Percentiles rank a stretch among this genome's conserved stretches.
These are phyloP conservation scores for Trichoplusia ni DNA, from an alignment of 1,140 invertebrate species.

Conservation along the genomic window DNA sequence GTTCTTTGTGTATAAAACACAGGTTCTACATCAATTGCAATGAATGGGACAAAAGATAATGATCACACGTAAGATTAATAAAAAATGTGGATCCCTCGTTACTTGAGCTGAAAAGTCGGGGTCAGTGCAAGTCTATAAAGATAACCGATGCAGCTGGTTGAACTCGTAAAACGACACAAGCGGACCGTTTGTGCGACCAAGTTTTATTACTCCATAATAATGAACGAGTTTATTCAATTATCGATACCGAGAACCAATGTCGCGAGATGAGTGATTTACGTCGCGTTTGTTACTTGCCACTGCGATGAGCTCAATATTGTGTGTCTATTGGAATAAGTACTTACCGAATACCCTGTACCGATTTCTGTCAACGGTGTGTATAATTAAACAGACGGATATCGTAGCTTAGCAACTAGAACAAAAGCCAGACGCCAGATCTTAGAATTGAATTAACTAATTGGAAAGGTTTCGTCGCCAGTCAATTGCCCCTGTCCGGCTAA, in stretches of 20 bases:
- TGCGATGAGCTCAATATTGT: constrained; percentile 43
- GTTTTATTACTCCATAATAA: constrained; percentile 74
- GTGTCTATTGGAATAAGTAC: constrained; percentile 5
- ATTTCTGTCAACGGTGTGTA: not conserved
- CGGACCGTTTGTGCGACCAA: constrained; percentile 61
- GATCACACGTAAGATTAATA: constrained; percentile 2
- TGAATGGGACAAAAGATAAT: not conserved
- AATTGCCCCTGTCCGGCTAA: constrained; percentile 59
- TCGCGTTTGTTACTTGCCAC: constrained; percentile 33
- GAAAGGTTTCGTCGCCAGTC: constrained; percentile 57
- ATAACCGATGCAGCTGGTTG: constrained; percentile 73
- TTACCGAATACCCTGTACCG: too few species aligned
- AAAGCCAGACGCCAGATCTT: constrained; percentile 31
- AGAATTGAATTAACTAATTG: constrained; percentile 66
- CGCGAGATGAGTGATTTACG: constrained; percentile 68
- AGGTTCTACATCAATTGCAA: too few species aligned
- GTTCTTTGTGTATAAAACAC: too few species aligned
- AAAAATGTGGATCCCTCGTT: not conserved
- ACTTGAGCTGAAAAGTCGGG: constrained; percentile 48
- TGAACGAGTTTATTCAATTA: constrained; percentile 80
- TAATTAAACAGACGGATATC: not conserved
- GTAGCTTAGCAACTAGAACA: constrained; percentile 15
- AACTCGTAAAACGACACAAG: constrained; percentile 75
- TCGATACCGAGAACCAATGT: constrained; percentile 72
- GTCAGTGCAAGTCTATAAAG: constrained; percentile 74